Conservation (phyloP, 2,888 invertebrate genomes). For the Mimas tiliae region DNA sequence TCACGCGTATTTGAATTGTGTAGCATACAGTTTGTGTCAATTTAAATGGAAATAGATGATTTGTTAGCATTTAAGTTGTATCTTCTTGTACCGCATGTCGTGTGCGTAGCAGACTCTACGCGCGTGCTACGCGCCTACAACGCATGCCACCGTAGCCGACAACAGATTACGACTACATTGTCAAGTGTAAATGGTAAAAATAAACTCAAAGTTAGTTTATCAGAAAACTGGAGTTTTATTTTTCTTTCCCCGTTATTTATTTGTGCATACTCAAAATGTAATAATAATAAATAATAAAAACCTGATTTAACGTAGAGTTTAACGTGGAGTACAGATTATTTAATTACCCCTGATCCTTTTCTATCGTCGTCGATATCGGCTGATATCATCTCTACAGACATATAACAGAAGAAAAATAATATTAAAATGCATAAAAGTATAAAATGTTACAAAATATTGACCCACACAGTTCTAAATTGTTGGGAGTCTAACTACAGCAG, state of each 20-base stretch:
- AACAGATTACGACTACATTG: constrained; percentile 85
- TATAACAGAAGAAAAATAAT: too few relatives aligned
- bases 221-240: constrained; percentile 81
- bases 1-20: constrained; percentile 10
- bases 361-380: background rate
- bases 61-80: constrained; percentile 30
- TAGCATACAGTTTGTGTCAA: constrained; percentile 29
- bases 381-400: too few relatives aligned
- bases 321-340: background rate
- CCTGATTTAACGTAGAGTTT: background rate
- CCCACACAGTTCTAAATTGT: too few relatives aligned
- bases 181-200: constrained; percentile 86
- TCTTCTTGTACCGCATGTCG: constrained; percentile 54
- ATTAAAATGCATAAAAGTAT: too few relatives aligned
- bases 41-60: constrained; percentile 28
- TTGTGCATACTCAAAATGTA: background rate
- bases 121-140: constrained; percentile 69
- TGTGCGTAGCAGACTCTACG: constrained; percentile 70
- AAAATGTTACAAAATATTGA: too few relatives aligned
- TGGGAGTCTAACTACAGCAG: too few relatives aligned
- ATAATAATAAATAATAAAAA: background rate
- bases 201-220: constrained; percentile 86
- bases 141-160: constrained; percentile 76
- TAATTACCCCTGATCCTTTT: background rate
- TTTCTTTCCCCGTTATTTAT: constrained; percentile 38